phyloP scores from a whole-genome alignment of 1,140 invertebrate species.

The Steinernema khuongi region DNA sequence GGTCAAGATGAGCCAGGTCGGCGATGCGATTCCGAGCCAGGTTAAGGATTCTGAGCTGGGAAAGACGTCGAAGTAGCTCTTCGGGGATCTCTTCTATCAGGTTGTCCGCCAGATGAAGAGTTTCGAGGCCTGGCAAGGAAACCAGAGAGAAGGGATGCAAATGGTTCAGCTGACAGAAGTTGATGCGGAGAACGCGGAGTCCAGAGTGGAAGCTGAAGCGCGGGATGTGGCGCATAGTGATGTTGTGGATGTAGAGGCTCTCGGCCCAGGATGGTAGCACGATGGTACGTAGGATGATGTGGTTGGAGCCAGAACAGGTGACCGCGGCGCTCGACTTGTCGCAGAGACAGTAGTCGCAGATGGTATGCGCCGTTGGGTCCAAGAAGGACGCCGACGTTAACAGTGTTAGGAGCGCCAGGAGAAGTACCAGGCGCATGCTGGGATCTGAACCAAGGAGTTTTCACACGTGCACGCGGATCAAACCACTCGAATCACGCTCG shows the following conservation, averaged over 20 bases:
- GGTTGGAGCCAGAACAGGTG: not conserved
- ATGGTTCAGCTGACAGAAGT: not conserved
- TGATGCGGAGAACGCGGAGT: constrained; percentile 8
- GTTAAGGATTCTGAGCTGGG: constrained; percentile 30
- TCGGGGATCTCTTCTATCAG: not conserved
- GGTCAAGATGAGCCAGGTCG: constrained; percentile 18
- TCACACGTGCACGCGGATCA: no score
- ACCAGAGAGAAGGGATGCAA: not conserved
- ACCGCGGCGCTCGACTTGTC: constrained; percentile 4
- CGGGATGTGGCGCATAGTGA: not conserved
- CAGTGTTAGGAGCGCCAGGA: not conserved
- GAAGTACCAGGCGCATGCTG: not conserved
- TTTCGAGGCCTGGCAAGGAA: not conserved
- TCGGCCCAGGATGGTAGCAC: not conserved
- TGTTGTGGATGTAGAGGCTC: constrained; percentile 6
- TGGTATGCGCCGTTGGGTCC: not conserved
- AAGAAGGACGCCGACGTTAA: not conserved
- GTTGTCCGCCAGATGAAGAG: not conserved
- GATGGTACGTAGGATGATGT: constrained; percentile 1
- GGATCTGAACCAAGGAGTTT: not conserved
- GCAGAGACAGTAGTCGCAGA: constrained; percentile 8
- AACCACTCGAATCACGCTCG: no score
- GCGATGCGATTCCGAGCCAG: constrained; percentile 25
- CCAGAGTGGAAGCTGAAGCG: not conserved
- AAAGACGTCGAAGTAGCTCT: not conserved